Conservation (phyloP, 2,113 vertebrate species). For the Amblyornis subalaris region DNA sequence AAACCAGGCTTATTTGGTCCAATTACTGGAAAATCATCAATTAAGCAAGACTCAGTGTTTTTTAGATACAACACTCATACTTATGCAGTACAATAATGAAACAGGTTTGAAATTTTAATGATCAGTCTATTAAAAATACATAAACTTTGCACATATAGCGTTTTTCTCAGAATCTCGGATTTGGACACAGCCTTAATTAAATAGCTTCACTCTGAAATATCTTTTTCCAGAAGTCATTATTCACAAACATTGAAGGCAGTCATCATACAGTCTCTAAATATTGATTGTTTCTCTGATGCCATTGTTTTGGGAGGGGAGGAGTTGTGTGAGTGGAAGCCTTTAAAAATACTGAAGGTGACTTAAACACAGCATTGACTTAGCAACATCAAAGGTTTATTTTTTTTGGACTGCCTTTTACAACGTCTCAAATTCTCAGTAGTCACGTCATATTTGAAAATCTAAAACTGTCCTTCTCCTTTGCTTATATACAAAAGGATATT, state of each 20-base stretch:
- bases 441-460: not conserved
- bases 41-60: not conserved
- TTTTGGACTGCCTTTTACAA: not conserved
- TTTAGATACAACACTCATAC: not conserved
- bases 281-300: not conserved
- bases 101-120: constrained; percentile 6
- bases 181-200: not conserved
- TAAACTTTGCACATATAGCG: not conserved
- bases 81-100: not conserved
- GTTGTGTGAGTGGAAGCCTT: not conserved
- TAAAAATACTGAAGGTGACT: not conserved
- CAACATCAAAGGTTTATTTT: not conserved
- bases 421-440: not conserved
- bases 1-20: not conserved
- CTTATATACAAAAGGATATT: not conserved
- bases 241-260: not conserved
- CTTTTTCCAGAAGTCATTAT: not conserved
- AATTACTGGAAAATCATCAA: not conserved
- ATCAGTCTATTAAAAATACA: not conserved
- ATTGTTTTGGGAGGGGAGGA: not conserved
- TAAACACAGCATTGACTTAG: not conserved
- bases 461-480: not conserved
- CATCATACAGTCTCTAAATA: not conserved
- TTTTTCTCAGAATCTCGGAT: not conserved
- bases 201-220: not conserved